A percentile compares a stretch with the other conserved stretches of the same genome.
phyloP scores from a whole-genome alignment of 2,888 invertebrate genomes.

The Drosophila yooni region DNA sequence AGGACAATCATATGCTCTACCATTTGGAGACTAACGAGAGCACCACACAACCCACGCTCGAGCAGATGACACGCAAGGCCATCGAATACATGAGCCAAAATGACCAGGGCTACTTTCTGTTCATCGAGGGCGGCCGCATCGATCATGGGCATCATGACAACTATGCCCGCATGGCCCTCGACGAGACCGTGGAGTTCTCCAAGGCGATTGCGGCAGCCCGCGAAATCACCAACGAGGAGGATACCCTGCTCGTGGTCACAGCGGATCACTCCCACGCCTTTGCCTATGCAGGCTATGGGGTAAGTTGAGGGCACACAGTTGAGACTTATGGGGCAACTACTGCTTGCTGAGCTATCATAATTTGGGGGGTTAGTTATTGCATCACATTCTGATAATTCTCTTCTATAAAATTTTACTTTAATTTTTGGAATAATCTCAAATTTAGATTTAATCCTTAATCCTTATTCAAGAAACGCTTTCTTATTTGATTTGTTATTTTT shows the following conservation, averaged over 20 bases:
- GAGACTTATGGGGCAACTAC: background rate
- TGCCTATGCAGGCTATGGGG: constrained; percentile 90
- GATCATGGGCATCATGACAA: constrained; percentile 83
- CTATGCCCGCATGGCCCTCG: constrained; percentile 80
- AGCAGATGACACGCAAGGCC: constrained; percentile 92
- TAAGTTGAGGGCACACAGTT: constrained; percentile 47
- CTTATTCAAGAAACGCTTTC: background rate
- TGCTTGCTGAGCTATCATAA: background rate
- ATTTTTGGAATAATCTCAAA: background rate
- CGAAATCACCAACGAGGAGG: constrained; percentile 87
- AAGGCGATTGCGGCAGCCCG: constrained; percentile 89
- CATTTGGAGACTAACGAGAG: constrained; percentile 87
- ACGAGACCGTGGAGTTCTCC: constrained; percentile 88
- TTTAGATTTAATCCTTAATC: background rate
- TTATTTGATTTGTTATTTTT: background rate
- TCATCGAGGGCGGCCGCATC: constrained; percentile 89
- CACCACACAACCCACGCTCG: constrained; percentile 87
- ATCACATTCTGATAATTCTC: background rate
- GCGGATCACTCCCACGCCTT: constrained; percentile 93
- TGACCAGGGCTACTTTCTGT: constrained; percentile 91
- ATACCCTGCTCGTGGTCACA: constrained; percentile 93
- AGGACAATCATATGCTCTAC: constrained; percentile 89
- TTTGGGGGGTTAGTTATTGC: background rate
- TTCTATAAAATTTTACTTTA: background rate
- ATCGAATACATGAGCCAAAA: constrained; percentile 88